Evolutionary conservation across 2,888 invertebrate genomes (phyloP), one percentile per base, ranked within the genome.

Genomic region (Yponomeuta cagnagella): DNA sequence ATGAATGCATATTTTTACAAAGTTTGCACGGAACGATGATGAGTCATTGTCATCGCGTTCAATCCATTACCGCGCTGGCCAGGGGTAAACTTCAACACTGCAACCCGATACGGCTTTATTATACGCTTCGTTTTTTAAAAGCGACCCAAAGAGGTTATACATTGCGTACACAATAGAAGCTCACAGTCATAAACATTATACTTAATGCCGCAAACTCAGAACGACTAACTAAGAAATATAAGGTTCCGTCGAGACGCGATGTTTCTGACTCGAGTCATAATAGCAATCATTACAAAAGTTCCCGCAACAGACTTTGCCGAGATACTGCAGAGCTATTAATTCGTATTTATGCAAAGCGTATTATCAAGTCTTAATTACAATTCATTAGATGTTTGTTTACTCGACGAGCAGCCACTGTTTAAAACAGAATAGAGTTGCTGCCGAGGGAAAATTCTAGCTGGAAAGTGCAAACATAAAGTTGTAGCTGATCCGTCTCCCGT

Each of bases 281-380:
- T 90, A 88, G 88, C 84, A 87, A 87, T 90, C 89, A 90, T 90
- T 89, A 86, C 89, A 80, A 88, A 91, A 92, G 82, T 90, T 90
- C 85, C 76, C 84, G 83, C 84, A 83, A 81, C 82, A 82, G 80
- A 78, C 84, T 86, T 83, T 84, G 84, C 82, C 79, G 79, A 81
- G 80, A 80, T 84, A 82, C 83, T 84, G 82, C 81, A 80, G 78
- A 78, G 82, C 84, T 83, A 84, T 88, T 88, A 82, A 84, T 87
- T 86, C 82, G 81, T 85, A 83, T 87, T 87, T 85, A 83, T 84
- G 83, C 83, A 82, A 79, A 80, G 81, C 79, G 79, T 80, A 81
- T 83, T 82, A 85, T 83, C 82, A 83, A 83, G 76, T 80, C 80
- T 79, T 81, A 82, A 83, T 82, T 77, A 78, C 74, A 78, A 80